Evolutionary conservation across 2,888 invertebrate species (phyloP).

Genomic region (Agrochola lychnidis): DNA sequence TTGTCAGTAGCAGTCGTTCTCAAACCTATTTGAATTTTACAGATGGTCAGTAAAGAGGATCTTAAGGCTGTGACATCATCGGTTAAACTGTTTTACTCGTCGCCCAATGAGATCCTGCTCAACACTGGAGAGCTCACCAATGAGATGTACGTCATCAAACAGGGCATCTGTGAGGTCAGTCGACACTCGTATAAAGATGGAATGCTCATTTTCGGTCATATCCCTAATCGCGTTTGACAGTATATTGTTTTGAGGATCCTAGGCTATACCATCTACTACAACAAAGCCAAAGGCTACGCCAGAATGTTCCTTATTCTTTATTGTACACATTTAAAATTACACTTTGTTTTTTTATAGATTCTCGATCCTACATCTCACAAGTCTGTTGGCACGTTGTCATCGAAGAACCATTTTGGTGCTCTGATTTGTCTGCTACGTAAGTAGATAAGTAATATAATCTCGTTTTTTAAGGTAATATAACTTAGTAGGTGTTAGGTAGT

Average conservation of each 20-base stretch:
- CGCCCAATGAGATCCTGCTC: constrained; percentile 83
- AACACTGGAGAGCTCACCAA: constrained; percentile 84
- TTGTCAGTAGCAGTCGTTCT: neutral
- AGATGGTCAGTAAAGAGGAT: constrained; percentile 80
- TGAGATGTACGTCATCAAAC: constrained; percentile 83
- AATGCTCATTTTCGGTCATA: neutral
- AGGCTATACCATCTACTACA: neutral
- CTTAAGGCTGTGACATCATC: constrained; percentile 77
- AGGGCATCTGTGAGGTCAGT: constrained; percentile 83
- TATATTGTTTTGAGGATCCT: neutral
- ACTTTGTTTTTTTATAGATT: constrained; percentile 65
- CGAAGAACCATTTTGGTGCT: constrained; percentile 79
- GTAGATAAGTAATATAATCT: constrained; percentile 54
- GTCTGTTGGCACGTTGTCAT: constrained; percentile 68
- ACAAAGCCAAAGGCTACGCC: neutral
- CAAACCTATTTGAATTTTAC: constrained; percentile 9
- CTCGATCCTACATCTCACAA: constrained; percentile 74
- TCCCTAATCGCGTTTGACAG: neutral
- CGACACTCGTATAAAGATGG: neutral
- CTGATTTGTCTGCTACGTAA: constrained; percentile 82
- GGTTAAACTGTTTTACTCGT: constrained; percentile 80
- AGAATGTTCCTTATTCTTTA: neutral
- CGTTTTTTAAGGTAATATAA: neutral
- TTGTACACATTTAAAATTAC: neutral
- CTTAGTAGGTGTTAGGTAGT: too few relatives aligned